Conservation (phyloP, 2,113 vertebrate genomes). For the Accipiter virgatus region DNA sequence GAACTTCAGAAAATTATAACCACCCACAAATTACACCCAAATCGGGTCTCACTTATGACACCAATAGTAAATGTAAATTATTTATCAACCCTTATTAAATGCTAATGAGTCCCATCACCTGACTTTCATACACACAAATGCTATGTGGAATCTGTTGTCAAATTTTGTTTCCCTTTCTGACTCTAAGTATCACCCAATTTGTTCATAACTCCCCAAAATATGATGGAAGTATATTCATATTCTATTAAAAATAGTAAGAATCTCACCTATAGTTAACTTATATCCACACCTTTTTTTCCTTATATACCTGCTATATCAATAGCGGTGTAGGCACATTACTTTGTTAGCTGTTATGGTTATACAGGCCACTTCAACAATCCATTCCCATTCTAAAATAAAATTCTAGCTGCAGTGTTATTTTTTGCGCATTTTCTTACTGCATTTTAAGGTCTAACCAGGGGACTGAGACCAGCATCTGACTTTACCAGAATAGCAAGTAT, state of each 20-base stretch:
- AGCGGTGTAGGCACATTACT: background rate
- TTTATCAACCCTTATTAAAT: conserved; percentile 20
- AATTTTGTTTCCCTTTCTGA: background rate
- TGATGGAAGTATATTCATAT: background rate
- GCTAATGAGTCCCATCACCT: background rate
- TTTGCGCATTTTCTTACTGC: background rate
- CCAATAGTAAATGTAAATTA: background rate
- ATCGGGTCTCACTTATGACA: background rate
- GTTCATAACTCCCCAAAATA: background rate
- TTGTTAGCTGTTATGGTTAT: background rate
- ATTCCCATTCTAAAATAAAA: background rate
- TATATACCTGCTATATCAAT: background rate
- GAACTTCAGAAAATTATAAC: background rate
- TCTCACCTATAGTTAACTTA: background rate
- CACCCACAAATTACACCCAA: background rate
- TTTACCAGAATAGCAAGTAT: background rate
- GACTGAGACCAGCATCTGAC: background rate
- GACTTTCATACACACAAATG: background rate
- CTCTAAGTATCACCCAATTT: background rate
- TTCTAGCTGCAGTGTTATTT: background rate
- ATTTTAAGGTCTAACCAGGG: background rate
- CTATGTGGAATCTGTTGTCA: background rate
- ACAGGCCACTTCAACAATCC: background rate
- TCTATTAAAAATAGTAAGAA: background rate
- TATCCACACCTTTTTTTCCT: background rate